Evolutionary conservation across 1,140 invertebrate genomes (phyloP).

Genomic region (Zaprionus camerounensis): DNA sequence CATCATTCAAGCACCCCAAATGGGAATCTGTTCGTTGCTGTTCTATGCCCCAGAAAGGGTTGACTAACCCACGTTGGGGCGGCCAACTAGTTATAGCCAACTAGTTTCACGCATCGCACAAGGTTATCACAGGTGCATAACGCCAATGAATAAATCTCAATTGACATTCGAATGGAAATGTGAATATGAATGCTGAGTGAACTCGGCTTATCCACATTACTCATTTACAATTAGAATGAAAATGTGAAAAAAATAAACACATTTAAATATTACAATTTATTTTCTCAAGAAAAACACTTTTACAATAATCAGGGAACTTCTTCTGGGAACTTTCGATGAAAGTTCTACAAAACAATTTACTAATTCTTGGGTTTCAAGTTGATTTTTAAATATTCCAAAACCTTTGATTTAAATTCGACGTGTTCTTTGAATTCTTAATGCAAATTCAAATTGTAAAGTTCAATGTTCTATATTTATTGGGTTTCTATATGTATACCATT

Average conservation of each 20-base stretch:
- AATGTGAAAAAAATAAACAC: not conserved
- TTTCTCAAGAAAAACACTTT: not conserved
- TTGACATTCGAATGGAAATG: conserved; percentile 20
- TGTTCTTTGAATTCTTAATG: too few species aligned
- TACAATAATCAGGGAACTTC: not conserved
- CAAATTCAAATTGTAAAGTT: not conserved
- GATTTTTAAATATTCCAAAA: too few species aligned
- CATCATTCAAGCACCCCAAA: conserved; percentile 23
- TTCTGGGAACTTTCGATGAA: not conserved
- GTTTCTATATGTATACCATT: not conserved
- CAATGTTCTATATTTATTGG: not conserved
- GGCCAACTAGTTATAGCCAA: conserved; percentile 44
- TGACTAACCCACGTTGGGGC: conserved; percentile 41
- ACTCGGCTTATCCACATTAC: conserved; percentile 1
- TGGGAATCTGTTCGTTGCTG: conserved; percentile 37
- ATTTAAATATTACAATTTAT: not conserved
- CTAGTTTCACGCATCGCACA: conserved; percentile 46
- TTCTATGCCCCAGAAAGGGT: conserved; percentile 39
- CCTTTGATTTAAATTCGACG: too few species aligned
- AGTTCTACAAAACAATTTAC: not conserved
- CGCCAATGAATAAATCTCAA: conserved; percentile 22
- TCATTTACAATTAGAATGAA: conserved; percentile 27
- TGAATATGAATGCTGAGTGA: not conserved
- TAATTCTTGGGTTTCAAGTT: too few species aligned
- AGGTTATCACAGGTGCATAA: conserved; percentile 51